phyloP scores from a whole-genome alignment of 2,113 vertebrate genomes.

The Channa maculata region DNA sequence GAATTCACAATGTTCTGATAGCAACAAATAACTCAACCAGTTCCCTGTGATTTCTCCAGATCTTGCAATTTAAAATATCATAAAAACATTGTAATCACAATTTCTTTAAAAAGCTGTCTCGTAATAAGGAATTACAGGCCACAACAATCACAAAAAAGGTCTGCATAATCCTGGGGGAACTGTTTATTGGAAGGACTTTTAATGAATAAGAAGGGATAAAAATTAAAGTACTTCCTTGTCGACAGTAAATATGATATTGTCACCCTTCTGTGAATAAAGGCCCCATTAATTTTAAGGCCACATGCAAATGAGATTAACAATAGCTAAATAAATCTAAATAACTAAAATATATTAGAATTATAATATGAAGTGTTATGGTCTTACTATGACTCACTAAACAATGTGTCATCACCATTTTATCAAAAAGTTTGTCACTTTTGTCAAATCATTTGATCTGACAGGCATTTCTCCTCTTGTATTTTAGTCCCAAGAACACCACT shows the following conservation, averaged over 20 bases:
- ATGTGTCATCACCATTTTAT: background rate
- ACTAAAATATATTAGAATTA: background rate
- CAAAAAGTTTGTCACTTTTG: background rate
- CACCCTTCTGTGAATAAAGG: background rate
- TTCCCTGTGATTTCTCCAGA: too few relatives aligned
- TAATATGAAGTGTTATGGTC: background rate
- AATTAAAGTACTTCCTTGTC: background rate
- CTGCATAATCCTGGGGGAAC: too few relatives aligned
- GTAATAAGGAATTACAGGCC: too few relatives aligned
- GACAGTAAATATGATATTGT: background rate
- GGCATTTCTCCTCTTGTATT: background rate
- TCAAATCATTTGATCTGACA: slow-evolving; percentile 1
- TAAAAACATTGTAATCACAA: too few relatives aligned
- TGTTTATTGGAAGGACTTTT: background rate
- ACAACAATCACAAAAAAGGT: too few relatives aligned
- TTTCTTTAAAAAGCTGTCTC: too few relatives aligned
- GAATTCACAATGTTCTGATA: too few relatives aligned
- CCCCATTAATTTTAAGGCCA: background rate
- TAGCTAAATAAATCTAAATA: background rate
- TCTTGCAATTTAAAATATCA: too few relatives aligned
- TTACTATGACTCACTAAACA: background rate
- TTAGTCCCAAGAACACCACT: background rate
- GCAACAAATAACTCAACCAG: too few relatives aligned
- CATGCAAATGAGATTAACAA: background rate
- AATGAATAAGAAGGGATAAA: background rate